A percentile compares a stretch with the other conserved stretches of the same genome.
Conservation (phyloP, 2,113 vertebrate species). For the Perca flavescens region DNA sequence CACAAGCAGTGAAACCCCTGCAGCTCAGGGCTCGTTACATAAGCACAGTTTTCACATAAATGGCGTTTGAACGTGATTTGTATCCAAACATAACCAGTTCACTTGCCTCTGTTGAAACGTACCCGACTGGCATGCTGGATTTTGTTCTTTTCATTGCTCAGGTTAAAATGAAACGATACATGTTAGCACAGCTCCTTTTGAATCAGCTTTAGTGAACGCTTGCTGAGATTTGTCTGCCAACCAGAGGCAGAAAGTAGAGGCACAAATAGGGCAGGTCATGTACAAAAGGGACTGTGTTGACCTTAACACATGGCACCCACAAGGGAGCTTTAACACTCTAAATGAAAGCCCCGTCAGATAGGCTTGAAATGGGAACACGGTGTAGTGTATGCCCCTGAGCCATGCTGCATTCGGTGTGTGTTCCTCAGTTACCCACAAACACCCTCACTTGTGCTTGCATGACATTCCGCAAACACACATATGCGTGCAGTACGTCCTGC, state of each 20-base stretch:
- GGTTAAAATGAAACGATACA: conserved; percentile 8
- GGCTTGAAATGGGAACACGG: conserved; percentile 47
- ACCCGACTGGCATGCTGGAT: background rate
- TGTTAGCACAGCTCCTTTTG: background rate
- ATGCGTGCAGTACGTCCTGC: background rate
- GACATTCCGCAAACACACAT: background rate
- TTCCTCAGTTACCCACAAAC: conserved; percentile 38
- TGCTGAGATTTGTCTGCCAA: conserved; percentile 21
- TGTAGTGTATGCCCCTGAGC: conserved; percentile 49
- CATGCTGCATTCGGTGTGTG: conserved; percentile 43
- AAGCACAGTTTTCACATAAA: background rate
- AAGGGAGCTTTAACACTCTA: conserved; percentile 59
- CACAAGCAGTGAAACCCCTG: conserved; percentile 5
- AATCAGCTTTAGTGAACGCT: conserved; percentile 20
- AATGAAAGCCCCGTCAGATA: conserved; percentile 57
- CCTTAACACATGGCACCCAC: conserved; percentile 57
- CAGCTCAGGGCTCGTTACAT: conserved; percentile 18
- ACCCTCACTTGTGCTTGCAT: conserved; percentile 1
- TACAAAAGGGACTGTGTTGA: conserved; percentile 51
- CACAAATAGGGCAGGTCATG: conserved; percentile 39
- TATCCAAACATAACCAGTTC: background rate
- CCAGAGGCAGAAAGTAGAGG: conserved; percentile 30
- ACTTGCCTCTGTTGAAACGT: background rate
- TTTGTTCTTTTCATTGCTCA: conserved; percentile 1
- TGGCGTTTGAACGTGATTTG: background rate